phyloP scores from a whole-genome alignment of 2,797 vertebrate species.

The Myotis planiceps region DNA sequence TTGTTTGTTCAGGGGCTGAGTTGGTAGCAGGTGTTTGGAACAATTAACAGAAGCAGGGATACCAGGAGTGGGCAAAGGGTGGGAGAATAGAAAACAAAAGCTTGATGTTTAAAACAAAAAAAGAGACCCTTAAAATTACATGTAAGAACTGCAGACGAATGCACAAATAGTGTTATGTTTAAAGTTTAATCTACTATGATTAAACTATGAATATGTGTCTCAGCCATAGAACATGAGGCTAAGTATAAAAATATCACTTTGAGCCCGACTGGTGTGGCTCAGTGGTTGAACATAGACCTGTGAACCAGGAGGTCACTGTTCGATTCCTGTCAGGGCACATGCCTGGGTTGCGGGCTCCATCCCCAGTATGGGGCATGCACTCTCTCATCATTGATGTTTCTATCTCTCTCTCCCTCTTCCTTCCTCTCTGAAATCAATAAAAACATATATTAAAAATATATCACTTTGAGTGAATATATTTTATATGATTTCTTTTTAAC shows the following conservation, averaged over 20 bases:
- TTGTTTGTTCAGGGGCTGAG: slow-evolving; percentile 41
- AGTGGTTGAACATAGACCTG: too few species aligned
- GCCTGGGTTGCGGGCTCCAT: too few species aligned
- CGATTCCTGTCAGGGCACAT: too few species aligned
- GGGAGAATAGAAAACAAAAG: slow-evolving; percentile 35
- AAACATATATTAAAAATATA: not conserved
- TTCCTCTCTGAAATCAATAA: too few species aligned
- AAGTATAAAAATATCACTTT: not conserved
- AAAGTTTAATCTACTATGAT: slow-evolving; percentile 24
- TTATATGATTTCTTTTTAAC: slow-evolving; percentile 17
- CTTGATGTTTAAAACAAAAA: slow-evolving; percentile 43
- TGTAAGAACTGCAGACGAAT: not conserved
- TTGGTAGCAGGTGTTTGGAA: slow-evolving; percentile 65
- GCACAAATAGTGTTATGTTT: not conserved
- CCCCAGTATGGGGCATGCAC: too few species aligned
- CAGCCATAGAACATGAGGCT: not conserved
- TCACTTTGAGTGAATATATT: slow-evolving; percentile 3
- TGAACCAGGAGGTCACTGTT: too few species aligned
- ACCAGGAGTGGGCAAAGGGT: not conserved
- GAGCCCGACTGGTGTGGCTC: too few species aligned
- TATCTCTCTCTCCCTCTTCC: too few species aligned
- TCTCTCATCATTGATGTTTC: too few species aligned
- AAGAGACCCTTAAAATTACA: slow-evolving; percentile 24
- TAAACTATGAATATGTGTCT: not conserved
- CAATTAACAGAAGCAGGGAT: slow-evolving; percentile 63